Evolutionary conservation across 2,797 vertebrate genomes (phyloP), one percentile per base, ranked within the genome.

Genomic region (Acropternis orthonyx): DNA sequence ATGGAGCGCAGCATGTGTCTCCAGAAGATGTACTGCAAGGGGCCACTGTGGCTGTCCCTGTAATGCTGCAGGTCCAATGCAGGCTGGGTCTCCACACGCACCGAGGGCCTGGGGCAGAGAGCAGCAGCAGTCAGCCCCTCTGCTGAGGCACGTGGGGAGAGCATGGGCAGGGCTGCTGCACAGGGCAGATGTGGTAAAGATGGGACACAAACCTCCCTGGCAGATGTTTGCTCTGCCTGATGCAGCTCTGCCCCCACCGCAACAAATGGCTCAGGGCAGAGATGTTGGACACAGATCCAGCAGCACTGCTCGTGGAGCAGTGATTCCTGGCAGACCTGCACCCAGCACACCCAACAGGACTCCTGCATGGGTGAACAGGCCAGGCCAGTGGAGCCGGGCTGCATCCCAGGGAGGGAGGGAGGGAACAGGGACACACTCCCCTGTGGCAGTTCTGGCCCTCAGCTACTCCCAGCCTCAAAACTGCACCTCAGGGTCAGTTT

Each of bases 11-110:
- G 98, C 98, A 99, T 98, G 93, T 89, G 98, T 58, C 98, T 98
- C 99, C 98, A 99, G 87, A 98, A 95, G 78, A 98, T 98, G 97
- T 98, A 99, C 91, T 98, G 98, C 93, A 99, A 91, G 12, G 98
- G 98, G 37, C 97, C 98, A 2, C 97, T 87, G 93, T 91, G 97
- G 95, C 98, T 98, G 96, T 97, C 97, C 88, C 85, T 94, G 95
- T 98, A 98, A 34, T 49, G 74, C 59, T 98, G 95, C 66, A 95
- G 56, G 88, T 98, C 92, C 46, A 98, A 97, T 89, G 96, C 89
- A 3, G 97, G 95, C 49, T 81, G 91, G 24, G 49, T 77, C 63
- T 97, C 91, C 36, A 98, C 86, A 14, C 16, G 23, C 74, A 97
- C 75, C 0, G 68, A 73, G 55, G 97, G 93, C 83, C 97, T 97